These are phyloP conservation scores for Cynaeus angustus DNA, from an alignment of 2,888 invertebrate species.

Conservation along the genomic window DNA sequence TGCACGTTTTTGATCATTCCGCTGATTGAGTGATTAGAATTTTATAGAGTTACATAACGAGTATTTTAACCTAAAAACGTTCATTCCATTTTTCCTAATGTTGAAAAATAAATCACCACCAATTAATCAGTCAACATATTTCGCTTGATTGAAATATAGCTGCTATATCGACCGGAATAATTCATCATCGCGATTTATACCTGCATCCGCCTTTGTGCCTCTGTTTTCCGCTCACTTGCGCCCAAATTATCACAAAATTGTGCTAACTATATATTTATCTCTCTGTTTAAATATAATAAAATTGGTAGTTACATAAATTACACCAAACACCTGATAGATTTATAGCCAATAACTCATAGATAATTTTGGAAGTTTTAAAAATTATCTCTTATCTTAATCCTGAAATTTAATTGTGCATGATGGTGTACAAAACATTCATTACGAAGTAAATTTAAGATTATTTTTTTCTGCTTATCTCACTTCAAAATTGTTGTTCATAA, in stretches of 20 bases:
- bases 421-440: conserved; percentile 9
- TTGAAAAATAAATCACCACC: conserved; percentile 36
- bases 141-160: conserved; percentile 45
- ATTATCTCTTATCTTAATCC: conserved; percentile 49
- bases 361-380: conserved; percentile 43
- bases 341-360: conserved; percentile 49
- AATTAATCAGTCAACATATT: conserved; percentile 43
- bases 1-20: conserved; percentile 10
- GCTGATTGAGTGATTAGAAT: conserved; percentile 14
- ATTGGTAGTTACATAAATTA: conserved; percentile 39
- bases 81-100: conserved; percentile 8
- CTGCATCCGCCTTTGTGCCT: conserved; percentile 3
- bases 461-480: background rate
- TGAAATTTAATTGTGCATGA: conserved; percentile 26
- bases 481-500: conserved; percentile 13
- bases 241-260: conserved; percentile 25
- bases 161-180: conserved; percentile 22
- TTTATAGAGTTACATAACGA: conserved; percentile 9
- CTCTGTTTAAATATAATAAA: conserved; percentile 44
- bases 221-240: background rate
- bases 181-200: conserved; percentile 36
- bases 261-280: conserved; percentile 32
- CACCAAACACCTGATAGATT: conserved; percentile 37
- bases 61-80: background rate
- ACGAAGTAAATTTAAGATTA: background rate